phyloP scores from a whole-genome alignment of 2,113 vertebrate species.

The Pelmatolapia mariae region DNA sequence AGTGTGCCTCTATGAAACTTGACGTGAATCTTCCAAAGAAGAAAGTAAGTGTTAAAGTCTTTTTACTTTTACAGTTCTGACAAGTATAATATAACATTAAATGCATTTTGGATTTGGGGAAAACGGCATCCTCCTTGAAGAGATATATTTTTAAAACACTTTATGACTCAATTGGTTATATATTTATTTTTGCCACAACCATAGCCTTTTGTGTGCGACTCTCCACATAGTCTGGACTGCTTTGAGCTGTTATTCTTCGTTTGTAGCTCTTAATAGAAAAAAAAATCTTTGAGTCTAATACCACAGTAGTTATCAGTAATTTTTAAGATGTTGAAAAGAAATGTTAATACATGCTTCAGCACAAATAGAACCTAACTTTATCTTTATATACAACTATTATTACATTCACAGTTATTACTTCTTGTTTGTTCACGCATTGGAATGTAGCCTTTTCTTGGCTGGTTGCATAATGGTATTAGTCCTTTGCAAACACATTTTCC shows the following conservation, averaged over 20 bases:
- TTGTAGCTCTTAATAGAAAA: neutral
- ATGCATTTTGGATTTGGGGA: neutral
- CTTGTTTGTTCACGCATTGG: constrained; percentile 6
- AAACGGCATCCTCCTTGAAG: neutral
- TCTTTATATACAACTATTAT: constrained; percentile 8
- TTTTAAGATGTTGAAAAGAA: neutral
- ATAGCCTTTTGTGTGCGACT: neutral
- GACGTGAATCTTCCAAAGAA: constrained; percentile 94
- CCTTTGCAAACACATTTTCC: constrained; percentile 10
- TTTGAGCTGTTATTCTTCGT: neutral
- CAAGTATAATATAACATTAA: neutral
- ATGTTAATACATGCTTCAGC: neutral
- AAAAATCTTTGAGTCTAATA: neutral
- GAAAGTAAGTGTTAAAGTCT: constrained; percentile 78
- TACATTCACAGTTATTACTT: neutral
- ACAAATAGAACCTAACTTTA: neutral
- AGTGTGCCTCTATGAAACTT: constrained; percentile 99
- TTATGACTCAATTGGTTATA: neutral
- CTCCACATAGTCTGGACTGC: neutral
- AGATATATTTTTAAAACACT: neutral
- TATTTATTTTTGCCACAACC: neutral
- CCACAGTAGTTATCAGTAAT: neutral
- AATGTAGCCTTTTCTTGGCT: constrained; percentile 9
- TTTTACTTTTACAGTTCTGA: neutral
- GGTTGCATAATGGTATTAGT: constrained; percentile 23